Evolutionary conservation across 2,888 invertebrate species (phyloP), one percentile per base, ranked within the genome.

Genomic region (Formica aserva): DNA sequence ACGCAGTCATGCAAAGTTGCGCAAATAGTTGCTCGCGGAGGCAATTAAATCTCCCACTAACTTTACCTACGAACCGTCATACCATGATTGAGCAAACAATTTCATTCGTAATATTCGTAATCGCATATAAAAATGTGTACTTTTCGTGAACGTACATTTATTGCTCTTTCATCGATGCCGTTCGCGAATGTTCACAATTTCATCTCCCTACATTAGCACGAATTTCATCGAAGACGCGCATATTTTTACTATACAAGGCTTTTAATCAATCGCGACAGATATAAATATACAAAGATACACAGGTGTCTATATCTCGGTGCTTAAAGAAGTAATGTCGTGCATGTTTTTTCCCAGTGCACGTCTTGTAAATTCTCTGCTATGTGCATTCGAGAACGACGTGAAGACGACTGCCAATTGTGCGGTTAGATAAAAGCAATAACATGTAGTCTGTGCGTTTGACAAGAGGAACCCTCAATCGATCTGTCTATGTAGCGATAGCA

Each of bases 31-130:
- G n/a, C 35, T n/a, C 38, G 9, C 66, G 29, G 26, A 41, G 29
- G 38, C 77, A 77, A 77, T 67, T 55, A 67, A 67, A 41, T 38
- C 77, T 77, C 41, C 77, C 38, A 88, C 86, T 85, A 86, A 82
- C 75, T 84, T 85, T 84, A 84, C 84, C 85, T 81, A 85, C 86
- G 81, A 86, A 86, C 82, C 86, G 84, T 82, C 82, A 57, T 77
- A 55, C 57, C 76, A 22, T 55, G 67, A 41, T 26, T 32, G 67
- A 41, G 67, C 67, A 77, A 77, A 66, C 66, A 66, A 77, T 77
- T 77, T 67, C 67, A 29, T 13, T 41, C 77, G 77, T 67, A 77
- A 77, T 67, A 77, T 77, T 55, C 66, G 66, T 66, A 66, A 55
- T 57, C 29, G 26, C 35, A 55, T 66, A 66, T 77, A 77, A 67